Conservation (phyloP, 1,140 invertebrate genomes). For the Neotoxoptera formosana region DNA sequence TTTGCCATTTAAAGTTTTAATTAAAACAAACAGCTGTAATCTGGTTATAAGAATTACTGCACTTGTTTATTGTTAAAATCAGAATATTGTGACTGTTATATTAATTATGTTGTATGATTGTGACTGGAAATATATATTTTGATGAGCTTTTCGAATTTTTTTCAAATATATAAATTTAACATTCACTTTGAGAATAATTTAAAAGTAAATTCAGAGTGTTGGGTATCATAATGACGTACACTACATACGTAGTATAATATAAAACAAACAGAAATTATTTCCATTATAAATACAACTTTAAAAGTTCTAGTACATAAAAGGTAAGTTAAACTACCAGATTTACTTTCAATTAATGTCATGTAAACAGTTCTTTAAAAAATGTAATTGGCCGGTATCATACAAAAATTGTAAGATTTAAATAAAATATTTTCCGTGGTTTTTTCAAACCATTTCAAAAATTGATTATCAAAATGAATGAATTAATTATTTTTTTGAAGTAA, state of each 20-base stretch:
- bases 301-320: neutral
- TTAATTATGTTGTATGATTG: neutral
- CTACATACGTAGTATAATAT: neutral
- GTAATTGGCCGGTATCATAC: neutral
- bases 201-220: neutral
- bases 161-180: neutral
- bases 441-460: neutral
- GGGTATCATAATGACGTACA: neutral
- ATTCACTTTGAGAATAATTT: neutral
- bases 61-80: neutral
- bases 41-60: neutral
- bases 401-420: neutral
- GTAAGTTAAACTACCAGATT: neutral
- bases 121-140: neutral
- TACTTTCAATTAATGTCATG: neutral
- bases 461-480: neutral
- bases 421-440: neutral
- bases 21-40: neutral
- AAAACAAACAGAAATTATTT: neutral
- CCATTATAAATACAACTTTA: neutral
- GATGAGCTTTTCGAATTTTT: neutral
- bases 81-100: neutral
- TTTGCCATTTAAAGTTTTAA: neutral
- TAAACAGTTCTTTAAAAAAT: neutral
- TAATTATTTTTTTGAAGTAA: neutral